Conservation (phyloP, 1,140 invertebrate species). For the Calephelis virginiensis region DNA sequence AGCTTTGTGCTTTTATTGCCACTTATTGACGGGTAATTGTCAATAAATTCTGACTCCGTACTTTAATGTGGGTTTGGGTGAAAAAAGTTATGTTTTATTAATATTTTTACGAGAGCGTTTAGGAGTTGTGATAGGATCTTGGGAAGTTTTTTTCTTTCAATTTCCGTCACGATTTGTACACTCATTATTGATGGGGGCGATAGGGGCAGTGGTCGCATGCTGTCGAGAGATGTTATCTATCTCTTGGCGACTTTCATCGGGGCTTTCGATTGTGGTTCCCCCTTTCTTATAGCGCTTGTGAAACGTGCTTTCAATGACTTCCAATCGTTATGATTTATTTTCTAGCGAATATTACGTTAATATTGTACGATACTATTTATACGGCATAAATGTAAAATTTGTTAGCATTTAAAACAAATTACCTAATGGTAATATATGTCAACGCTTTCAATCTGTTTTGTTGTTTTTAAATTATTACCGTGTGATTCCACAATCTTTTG, state of each 20-base stretch:
- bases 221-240: constrained; percentile 65
- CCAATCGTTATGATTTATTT: constrained; percentile 65
- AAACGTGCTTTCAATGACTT: constrained; percentile 64
- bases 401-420: too few relatives aligned
- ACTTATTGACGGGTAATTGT: constrained; percentile 76
- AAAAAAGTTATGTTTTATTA: constrained; percentile 79
- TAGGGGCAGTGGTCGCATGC: constrained; percentile 73
- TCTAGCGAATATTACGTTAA: constrained; percentile 41
- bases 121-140: constrained; percentile 70
- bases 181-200: constrained; percentile 77
- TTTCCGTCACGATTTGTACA: constrained; percentile 77
- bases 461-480: too few relatives aligned
- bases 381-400: too few relatives aligned
- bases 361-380: background rate
- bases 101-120: constrained; percentile 78
- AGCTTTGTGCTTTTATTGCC: constrained; percentile 75
- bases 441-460: too few relatives aligned
- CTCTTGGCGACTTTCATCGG: constrained; percentile 73
- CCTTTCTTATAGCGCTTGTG: constrained; percentile 52
- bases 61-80: constrained; percentile 77
- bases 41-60: constrained; percentile 75
- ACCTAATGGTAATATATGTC: too few relatives aligned
- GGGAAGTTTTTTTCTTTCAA: constrained; percentile 77
- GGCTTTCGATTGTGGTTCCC: constrained; percentile 58
- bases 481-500: too few relatives aligned